Percentiles rank a stretch among this genome's conserved stretches.
phyloP scores from a whole-genome alignment of 23 tunicate species.

The Oikopleura vanhoeffeni region DNA sequence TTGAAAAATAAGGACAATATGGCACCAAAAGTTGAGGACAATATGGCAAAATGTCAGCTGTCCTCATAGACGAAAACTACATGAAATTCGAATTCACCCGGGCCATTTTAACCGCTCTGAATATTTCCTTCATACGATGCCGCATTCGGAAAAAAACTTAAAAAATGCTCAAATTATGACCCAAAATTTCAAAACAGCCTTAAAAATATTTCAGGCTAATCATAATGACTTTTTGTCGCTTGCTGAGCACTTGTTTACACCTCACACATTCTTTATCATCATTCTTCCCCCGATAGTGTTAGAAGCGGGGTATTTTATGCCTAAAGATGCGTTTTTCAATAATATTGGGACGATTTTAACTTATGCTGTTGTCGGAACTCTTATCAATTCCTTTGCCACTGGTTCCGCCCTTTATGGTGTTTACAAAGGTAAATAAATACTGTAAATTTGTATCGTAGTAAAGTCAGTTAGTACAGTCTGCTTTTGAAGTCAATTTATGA shows the following conservation, averaged over 20 bases:
- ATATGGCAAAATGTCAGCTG: too few species aligned
- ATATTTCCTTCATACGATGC: too few species aligned
- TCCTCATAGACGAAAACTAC: too few species aligned
- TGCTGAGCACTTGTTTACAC: neutral
- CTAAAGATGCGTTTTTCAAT: neutral
- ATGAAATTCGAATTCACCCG: too few species aligned
- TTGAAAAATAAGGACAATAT: too few species aligned
- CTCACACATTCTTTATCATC: neutral
- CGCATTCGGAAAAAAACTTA: too few species aligned
- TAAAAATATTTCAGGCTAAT: neutral
- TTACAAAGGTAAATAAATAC: neutral
- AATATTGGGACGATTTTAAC: slow-evolving; percentile 14
- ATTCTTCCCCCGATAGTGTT: neutral
- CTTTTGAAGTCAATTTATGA: too few species aligned
- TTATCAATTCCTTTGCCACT: neutral
- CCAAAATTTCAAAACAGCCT: too few species aligned
- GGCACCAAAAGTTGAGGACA: too few species aligned
- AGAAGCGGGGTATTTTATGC: slow-evolving; percentile 9
- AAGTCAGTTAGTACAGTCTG: too few species aligned
- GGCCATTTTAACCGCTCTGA: too few species aligned
- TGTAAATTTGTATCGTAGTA: neutral
- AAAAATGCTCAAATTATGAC: too few species aligned
- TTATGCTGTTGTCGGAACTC: slow-evolving; percentile 3
- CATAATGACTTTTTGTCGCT: slow-evolving; percentile 37
- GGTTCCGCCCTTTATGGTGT: neutral